Base-by-base conservation (phyloP, 1,140 invertebrate species). In the Drosophila sp. region DNA sequence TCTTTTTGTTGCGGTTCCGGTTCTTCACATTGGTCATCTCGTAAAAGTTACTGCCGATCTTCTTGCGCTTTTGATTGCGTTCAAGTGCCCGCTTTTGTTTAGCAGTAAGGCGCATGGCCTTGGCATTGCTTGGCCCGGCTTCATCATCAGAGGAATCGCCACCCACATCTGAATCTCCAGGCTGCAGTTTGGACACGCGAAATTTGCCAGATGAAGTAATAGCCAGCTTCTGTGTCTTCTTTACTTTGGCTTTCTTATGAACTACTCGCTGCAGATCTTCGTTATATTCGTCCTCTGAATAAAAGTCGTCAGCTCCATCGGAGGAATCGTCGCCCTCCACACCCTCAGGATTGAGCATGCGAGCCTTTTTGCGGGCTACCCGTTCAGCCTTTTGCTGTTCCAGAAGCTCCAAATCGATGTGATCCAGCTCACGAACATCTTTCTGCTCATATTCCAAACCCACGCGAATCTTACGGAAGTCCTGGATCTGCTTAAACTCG, bases 21-120 rank as follows among this genome's bases (percentile, higher is more conserved):
- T 98, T 99, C 92, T 99, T 99, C 30, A 99, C 98, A 94, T 99
- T 98, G 2, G 96, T 94, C 30, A 96, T 94, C 93, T 97, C 96
- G 92, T 99, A 99, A 91, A 98, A 99, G 92, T 98, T 97, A 87
- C 96, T 97, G 69, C 98, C 98, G 73, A 97, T 96, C 87, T 98
- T 98, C 91, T 97, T 98, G 2, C 95, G 93, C 90, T 96, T 97
- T 71, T 94, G 93, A 23, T 95, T 93, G 63, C 97, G 93, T 76
- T 97, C 96, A 11, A 95, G 66, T 5, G 95, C 95, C 81, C 97
- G 93, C 76, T 95, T 94, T 83, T 97, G 93, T 92, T 96, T 97
- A 63, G 96, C 96, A 8, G 95, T 97, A 44, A 96, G 83, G 78
- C 94, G 95, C 35, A 81, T 89, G 29, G 71, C 70, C 41, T 84